Evolutionary conservation across 2,797 vertebrate genomes (phyloP).

Genomic region (Trichosurus vulpecula): DNA sequence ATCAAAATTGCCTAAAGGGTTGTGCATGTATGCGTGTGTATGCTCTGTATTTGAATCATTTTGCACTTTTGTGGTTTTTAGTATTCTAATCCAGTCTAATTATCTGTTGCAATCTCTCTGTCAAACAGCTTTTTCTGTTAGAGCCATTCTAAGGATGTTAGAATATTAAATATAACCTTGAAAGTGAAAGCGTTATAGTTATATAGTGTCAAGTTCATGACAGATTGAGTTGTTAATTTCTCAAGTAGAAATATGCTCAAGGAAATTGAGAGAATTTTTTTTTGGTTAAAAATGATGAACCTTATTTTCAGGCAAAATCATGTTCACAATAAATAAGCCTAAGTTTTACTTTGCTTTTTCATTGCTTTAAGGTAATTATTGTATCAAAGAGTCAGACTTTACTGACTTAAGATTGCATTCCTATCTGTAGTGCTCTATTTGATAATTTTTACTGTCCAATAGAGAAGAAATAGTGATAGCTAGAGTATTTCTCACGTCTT

Average conservation of each 20-base stretch:
- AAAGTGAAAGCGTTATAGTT: constrained; percentile 65
- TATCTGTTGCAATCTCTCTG: constrained; percentile 79
- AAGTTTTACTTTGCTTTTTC: constrained; percentile 1
- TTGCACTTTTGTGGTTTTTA: constrained; percentile 73
- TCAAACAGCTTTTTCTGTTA: constrained; percentile 76
- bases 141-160: constrained; percentile 64
- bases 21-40: too few species aligned
- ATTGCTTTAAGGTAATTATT: background rate
- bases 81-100: constrained; percentile 82
- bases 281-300: background rate
- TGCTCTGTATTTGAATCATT: constrained; percentile 78
- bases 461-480: too few species aligned
- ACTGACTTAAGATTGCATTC: background rate
- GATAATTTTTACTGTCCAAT: background rate
- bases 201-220: constrained; percentile 63
- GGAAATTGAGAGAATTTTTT: constrained; percentile 56
- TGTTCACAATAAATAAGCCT: constrained; percentile 17
- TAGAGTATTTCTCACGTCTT: background rate
- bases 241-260: constrained; percentile 54
- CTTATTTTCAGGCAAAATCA: background rate
- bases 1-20: background rate
- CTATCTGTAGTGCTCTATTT: background rate
- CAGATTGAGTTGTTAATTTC: constrained; percentile 49
- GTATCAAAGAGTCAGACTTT: background rate
- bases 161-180: constrained; percentile 73